phyloP scores from a whole-genome alignment of 1,140 invertebrate genomes.

The Tenebrio molitor region DNA sequence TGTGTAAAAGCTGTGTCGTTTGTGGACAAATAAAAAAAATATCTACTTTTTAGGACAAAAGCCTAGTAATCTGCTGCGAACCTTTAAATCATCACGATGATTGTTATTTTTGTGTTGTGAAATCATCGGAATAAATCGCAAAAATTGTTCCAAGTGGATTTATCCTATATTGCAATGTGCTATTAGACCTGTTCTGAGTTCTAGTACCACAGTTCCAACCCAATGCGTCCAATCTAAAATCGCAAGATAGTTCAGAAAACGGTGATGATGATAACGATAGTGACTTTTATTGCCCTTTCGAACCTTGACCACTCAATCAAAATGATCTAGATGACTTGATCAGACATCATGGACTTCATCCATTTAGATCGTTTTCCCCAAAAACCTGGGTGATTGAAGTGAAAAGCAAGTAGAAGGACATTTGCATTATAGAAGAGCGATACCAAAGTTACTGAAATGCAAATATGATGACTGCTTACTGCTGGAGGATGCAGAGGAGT shows the following conservation, averaged over 20 bases:
- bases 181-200: background rate
- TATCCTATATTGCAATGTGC: background rate
- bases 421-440: background rate
- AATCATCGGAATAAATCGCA: background rate
- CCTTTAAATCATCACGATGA: background rate
- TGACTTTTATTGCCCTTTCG: background rate
- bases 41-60: background rate
- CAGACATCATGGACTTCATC: background rate
- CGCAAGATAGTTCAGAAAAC: background rate
- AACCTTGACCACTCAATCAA: background rate
- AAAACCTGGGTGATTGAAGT: background rate
- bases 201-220: too few relatives aligned
- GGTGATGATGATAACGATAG: background rate
- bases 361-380: background rate
- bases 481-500: background rate
- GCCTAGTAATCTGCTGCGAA: background rate
- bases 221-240: too few relatives aligned
- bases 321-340: background rate
- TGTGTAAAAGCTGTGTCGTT: background rate
- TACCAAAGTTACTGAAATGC: background rate
- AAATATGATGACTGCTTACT: background rate
- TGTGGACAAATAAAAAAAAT: background rate
- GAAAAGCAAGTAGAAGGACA: background rate
- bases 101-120: background rate
- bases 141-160: background rate